Conservation (phyloP, 2,888 invertebrate species). For the Drosophila pegasa region DNA sequence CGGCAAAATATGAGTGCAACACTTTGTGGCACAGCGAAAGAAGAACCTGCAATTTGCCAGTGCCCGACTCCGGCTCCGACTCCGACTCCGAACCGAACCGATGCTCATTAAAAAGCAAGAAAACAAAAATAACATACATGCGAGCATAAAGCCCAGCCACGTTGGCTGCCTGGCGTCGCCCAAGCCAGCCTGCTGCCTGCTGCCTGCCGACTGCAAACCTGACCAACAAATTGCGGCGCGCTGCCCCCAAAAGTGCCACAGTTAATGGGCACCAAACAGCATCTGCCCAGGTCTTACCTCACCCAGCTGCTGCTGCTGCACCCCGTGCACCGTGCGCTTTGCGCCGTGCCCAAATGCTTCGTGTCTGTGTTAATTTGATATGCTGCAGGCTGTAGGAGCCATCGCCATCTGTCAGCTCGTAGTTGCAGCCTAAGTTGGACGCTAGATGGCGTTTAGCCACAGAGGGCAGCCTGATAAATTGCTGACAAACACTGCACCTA, state of each 20-base stretch:
- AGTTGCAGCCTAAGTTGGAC: constrained; percentile 42
- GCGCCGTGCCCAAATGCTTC: constrained; percentile 29
- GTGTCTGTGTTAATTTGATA: constrained; percentile 76
- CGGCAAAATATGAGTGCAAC: constrained; percentile 78
- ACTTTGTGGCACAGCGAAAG: constrained; percentile 51
- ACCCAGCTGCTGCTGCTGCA: constrained; percentile 25
- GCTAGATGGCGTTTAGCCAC: constrained; percentile 51
- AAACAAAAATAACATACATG: constrained; percentile 46
- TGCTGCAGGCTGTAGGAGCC: constrained; percentile 66
- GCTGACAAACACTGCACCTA: constrained; percentile 1
- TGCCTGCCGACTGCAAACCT: constrained; percentile 53
- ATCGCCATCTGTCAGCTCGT: constrained; percentile 66
- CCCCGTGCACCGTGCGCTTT: too few species aligned
- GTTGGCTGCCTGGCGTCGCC: constrained; percentile 26
- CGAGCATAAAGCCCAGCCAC: constrained; percentile 46
- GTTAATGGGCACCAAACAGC: constrained; percentile 74
- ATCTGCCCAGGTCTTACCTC: constrained; percentile 43
- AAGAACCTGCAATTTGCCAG: constrained; percentile 72
- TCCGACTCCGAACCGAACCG: constrained; percentile 36
- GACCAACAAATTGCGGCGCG: constrained; percentile 72
- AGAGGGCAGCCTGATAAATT: constrained; percentile 37
- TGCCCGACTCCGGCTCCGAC: constrained; percentile 15
- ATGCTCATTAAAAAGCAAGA: constrained; percentile 71
- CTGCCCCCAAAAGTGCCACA: constrained; percentile 76
- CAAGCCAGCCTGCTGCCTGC: constrained; percentile 11